Percentiles rank a stretch among this genome's conserved stretches.
phyloP scores from a whole-genome alignment of 1,140 invertebrate species.

The Coelopa frigida region DNA sequence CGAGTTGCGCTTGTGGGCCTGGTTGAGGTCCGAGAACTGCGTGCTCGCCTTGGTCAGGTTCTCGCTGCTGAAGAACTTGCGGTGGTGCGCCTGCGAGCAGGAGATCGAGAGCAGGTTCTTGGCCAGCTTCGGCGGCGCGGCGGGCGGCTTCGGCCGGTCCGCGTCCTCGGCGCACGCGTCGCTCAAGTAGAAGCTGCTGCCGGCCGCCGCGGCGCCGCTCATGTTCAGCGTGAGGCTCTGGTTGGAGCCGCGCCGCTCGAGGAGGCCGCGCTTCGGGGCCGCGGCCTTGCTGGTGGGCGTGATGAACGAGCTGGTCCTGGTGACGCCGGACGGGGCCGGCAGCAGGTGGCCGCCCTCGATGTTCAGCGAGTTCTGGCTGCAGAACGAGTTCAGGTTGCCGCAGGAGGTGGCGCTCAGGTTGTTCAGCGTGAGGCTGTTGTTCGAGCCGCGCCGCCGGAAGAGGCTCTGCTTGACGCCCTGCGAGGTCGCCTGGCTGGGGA shows the following conservation, averaged over 20 bases:
- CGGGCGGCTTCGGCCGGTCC: neutral
- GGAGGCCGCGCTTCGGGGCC: slow-evolving; percentile 54
- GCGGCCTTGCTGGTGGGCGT: slow-evolving; percentile 16
- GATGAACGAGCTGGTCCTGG: slow-evolving; percentile 14
- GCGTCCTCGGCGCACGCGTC: slow-evolving; percentile 4
- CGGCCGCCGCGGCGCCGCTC: slow-evolving; percentile 19
- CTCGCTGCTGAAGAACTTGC: slow-evolving; percentile 43
- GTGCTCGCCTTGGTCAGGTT: slow-evolving; percentile 30
- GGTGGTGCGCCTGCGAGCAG: slow-evolving; percentile 46
- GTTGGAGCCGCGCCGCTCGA: slow-evolving; percentile 76
- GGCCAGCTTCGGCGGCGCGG: neutral
- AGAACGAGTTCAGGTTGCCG: slow-evolving; percentile 49
- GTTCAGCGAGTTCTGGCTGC: slow-evolving; percentile 49
- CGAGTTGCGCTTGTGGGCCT: slow-evolving; percentile 20
- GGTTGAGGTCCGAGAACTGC: slow-evolving; percentile 22
- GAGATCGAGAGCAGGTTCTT: slow-evolving; percentile 26
- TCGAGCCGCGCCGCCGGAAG: slow-evolving; percentile 72
- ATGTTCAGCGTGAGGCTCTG: slow-evolving; percentile 72
- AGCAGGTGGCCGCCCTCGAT: slow-evolving; percentile 17
- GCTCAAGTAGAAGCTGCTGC: slow-evolving; percentile 12
- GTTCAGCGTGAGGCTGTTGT: slow-evolving; percentile 71
- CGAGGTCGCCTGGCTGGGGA: slow-evolving; percentile 13
- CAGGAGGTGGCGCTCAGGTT: slow-evolving; percentile 34
- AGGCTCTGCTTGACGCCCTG: slow-evolving; percentile 56
- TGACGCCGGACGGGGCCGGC: too few relatives aligned